Evolutionary conservation across 2,797 vertebrate genomes (phyloP).

Genomic region (Thaleichthys pacificus): DNA sequence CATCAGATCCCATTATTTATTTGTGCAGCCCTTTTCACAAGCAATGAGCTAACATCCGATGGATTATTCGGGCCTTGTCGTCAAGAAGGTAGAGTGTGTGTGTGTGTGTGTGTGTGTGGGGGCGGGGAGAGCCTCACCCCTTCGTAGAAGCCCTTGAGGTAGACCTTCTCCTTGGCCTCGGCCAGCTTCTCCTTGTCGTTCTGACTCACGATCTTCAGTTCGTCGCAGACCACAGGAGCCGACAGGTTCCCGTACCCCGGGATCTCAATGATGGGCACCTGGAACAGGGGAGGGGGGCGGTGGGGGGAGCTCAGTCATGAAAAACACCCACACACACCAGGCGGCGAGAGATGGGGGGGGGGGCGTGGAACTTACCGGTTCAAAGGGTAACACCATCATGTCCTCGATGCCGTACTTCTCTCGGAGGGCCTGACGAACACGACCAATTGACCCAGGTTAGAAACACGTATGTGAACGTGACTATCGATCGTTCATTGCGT

Average conservation of each 20-base stretch:
- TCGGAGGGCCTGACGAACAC: conserved; percentile 80
- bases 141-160: conserved; percentile 96
- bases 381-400: conserved; percentile 95
- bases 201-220: conserved; percentile 97
- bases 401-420: conserved; percentile 93
- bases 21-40: too few relatives aligned
- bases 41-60: too few relatives aligned
- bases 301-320: not conserved
- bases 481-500: too few relatives aligned
- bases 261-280: conserved; percentile 94
- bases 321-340: conserved; percentile 1
- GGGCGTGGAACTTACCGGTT: conserved; percentile 80
- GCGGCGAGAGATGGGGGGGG: too few relatives aligned
- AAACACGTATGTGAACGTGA: too few relatives aligned
- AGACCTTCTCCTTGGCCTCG: conserved; percentile 94
- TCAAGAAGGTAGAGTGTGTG: not conserved
- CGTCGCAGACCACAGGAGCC: conserved; percentile 87
- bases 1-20: too few relatives aligned
- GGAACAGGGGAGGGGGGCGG: not conserved
- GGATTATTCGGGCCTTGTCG: too few relatives aligned
- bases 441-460: conserved; percentile 4
- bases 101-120: not conserved
- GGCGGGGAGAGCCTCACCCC: conserved; percentile 80
- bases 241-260: conserved; percentile 91
- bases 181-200: conserved; percentile 94